These are phyloP conservation scores for Cotesia chilonis DNA, from an alignment of 1,140 invertebrate species.

Conservation along the genomic window DNA sequence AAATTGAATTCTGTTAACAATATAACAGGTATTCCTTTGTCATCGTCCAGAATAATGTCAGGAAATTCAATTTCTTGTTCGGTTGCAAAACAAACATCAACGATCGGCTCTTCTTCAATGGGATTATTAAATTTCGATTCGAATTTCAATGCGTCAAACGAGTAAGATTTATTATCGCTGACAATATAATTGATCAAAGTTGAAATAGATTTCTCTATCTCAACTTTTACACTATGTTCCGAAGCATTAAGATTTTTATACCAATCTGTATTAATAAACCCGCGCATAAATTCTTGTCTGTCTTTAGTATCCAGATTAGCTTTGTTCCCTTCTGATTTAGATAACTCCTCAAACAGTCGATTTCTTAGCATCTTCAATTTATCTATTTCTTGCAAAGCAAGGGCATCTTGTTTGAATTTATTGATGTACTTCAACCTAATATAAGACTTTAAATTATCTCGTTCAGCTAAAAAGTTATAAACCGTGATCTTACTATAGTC, in stretches of 20 bases:
- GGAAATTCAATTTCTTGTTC: constrained; percentile 9
- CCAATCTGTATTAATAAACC: not conserved
- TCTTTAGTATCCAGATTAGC: not conserved
- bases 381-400: too few species aligned
- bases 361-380: too few species aligned
- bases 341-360: too few species aligned
- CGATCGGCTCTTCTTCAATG: not conserved
- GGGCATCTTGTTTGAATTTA: too few species aligned
- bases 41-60: not conserved
- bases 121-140: not conserved
- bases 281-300: not conserved
- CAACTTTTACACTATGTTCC: not conserved
- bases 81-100: not conserved
- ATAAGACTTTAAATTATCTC: too few species aligned
- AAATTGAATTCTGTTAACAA: not conserved
- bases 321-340: too few species aligned
- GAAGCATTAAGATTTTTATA: constrained; percentile 11
- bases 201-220: not conserved
- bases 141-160: not conserved
- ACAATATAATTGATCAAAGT: not conserved
- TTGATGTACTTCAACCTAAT: too few species aligned
- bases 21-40: not conserved
- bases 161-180: not conserved
- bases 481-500: too few species aligned
- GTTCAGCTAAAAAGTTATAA: too few species aligned